A percentile compares a stretch with the other conserved stretches of the same genome.
These are phyloP conservation scores for Diarsia rubi DNA, from an alignment of 2,888 invertebrate species.

Conservation along the genomic window DNA sequence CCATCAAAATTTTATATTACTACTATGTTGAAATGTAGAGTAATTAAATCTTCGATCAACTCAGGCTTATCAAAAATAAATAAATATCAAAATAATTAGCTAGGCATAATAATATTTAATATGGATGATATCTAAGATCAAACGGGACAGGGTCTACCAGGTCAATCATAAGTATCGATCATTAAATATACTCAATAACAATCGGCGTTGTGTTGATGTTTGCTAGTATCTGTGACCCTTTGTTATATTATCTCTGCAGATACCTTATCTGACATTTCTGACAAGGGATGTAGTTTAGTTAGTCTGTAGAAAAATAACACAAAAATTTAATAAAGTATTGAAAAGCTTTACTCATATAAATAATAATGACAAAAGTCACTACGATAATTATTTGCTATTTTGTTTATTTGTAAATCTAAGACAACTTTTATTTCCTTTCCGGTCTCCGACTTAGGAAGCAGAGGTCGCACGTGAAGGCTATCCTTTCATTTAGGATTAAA, in stretches of 20 bases:
- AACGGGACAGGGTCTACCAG: conserved; percentile 41
- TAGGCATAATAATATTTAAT: conserved; percentile 29
- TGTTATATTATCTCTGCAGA: conserved; percentile 38
- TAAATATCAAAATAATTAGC: conserved; percentile 31
- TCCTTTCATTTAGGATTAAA: conserved; percentile 50
- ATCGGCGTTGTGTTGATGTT: conserved; percentile 35
- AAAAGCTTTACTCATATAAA: conserved; percentile 1
- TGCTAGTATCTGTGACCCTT: conserved; percentile 43
- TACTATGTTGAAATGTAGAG: conserved; percentile 7
- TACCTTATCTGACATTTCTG: conserved; percentile 40
- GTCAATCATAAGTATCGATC: conserved; percentile 42
- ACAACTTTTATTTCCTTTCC: conserved; percentile 33
- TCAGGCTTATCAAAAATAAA: conserved; percentile 24
- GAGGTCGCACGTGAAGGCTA: conserved; percentile 54
- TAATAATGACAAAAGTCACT: conserved; percentile 1
- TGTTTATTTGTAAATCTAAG: background rate
- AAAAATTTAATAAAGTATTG: background rate
- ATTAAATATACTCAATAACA: conserved; percentile 45
- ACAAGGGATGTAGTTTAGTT: conserved; percentile 28
- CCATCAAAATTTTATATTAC: too few species aligned
- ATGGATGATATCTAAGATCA: conserved; percentile 52
- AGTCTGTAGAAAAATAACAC: conserved; percentile 14
- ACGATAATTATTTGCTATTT: background rate
- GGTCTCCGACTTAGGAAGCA: conserved; percentile 27
- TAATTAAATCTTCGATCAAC: conserved; percentile 32